Conservation (phyloP, 2,113 vertebrate species). For the Phalacrocorax pelagicus region DNA sequence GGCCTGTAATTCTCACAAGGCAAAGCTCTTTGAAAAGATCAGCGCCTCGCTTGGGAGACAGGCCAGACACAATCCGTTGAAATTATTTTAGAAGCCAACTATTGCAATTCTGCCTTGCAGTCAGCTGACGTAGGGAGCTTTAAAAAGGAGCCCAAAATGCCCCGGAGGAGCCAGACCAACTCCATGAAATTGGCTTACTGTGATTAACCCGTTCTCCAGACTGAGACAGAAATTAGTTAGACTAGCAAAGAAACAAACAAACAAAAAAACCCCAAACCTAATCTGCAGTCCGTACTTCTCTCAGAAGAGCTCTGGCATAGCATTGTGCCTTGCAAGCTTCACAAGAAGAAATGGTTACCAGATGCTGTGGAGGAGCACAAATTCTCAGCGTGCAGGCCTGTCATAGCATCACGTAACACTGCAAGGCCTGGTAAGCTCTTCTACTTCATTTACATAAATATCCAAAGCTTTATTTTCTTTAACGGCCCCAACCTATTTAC, state of each 20-base stretch:
- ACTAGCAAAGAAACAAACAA: not conserved
- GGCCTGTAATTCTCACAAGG: not conserved
- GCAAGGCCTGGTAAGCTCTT: not conserved
- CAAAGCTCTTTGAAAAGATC: not conserved
- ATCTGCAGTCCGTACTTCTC: not conserved
- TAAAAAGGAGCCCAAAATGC: not conserved
- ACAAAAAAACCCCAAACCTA: not conserved
- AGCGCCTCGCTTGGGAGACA: not conserved
- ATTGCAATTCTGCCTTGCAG: not conserved
- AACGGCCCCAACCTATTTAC: not conserved
- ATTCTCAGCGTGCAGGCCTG: not conserved
- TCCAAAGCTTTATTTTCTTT: not conserved
- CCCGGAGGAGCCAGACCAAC: not conserved
- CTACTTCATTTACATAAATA: not conserved
- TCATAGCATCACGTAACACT: not conserved
- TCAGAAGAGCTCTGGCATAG: not conserved
- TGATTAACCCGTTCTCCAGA: not conserved
- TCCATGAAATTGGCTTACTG: not conserved
- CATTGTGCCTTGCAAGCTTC: not conserved
- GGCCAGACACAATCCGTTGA: not conserved
- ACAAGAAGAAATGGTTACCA: not conserved
- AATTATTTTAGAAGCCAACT: not conserved
- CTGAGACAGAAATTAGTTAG: not conserved
- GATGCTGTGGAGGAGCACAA: not conserved
- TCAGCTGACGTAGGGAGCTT: not conserved